Base-by-base conservation (phyloP, 2,888 invertebrate species). In the Cerastis leucographa region DNA sequence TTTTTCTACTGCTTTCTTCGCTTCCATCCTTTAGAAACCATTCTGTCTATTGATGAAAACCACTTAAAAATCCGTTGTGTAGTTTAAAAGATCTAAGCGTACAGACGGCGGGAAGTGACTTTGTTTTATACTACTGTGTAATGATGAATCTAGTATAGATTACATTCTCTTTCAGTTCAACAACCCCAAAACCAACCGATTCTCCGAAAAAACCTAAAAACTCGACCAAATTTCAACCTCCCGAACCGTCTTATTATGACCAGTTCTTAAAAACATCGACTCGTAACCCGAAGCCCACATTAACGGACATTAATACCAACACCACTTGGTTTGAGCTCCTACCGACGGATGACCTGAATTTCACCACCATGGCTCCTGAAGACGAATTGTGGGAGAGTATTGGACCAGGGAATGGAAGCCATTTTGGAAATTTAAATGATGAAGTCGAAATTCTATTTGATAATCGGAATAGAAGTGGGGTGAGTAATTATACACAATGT, bases 241-340 rank as follows among this genome's bases (percentile, higher is more conserved):
- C 94, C 67, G 95, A 96, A 80, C 94, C 93, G 0, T 93, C 94
- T 0, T 96, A 95, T 85, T 97, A 95, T 83, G 94, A 97, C 78
- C 96, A 97, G 81, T 97, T 97, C 84, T 85, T 97, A 22, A 96
- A 95, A 92, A 94, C 96, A 17, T 94, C 97, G 72, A 93, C 92
- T 7, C 69, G 81, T 0, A 59, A 74, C 22, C 89, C 92, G 22
- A 93, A 89, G 85, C 80, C 92, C 76, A 92, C 93, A 49, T 85
- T 86, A 35, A 67, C 86, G 0, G 90, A 92, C 65, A 72, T 86
- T 14, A 94, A 93, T 86, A 95, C 95, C 59, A 94, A 95, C 85
- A 95, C 96, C 74, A 94, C 92, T 6, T 96, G 96, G 96, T 96
- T 92, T 84, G 96, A 96, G 83, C 71, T 95, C 64, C 67, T 94